Evolutionary conservation across 1,140 invertebrate species (phyloP), one percentile per base, ranked within the genome.

Genomic region (Meloidogyne hapla): DNA sequence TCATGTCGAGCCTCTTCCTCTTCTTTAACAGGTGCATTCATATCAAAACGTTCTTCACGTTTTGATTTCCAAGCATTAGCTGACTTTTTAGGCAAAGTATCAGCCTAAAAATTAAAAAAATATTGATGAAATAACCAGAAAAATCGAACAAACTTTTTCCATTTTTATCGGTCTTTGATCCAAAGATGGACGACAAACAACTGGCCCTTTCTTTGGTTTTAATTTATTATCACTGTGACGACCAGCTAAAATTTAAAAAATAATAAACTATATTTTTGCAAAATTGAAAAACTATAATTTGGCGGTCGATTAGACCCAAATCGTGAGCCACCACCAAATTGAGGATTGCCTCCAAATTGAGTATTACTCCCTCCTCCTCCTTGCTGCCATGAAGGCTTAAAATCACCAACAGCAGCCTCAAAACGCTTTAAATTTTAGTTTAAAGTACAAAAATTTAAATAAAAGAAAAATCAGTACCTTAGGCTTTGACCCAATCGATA

Each of bases 21-120:
- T 42, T 76, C 48, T 38, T 40, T 21, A 10, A 23, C 13, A 40
- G 71, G 45, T 10, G 71, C 71, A 26, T 63, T 64, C 28, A 69
- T 76, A 48, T 63, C 75, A 61, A 63, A 68, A 28, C 67, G 65
- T 62, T 62, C 75, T 71, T 76, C 75, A 25, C 68, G 62, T 26
- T 67, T 75, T 65, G 75, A 61, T 63, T 72, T 76, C 75, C 75
- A 76, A 38, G 75, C 75, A 28, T 69, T 76, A 13, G 38, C 25
- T 40, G 67, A 67, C 18, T 61, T 15, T 40, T 62, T 33, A 2
- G 61, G 75, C 48, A 69, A 40, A 10, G 56, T 10, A 56, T 56
- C 48, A 8, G 48, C 28, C 75, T 66, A 64, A 62, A 66, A 64
- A 3, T 69, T 74, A 21, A 23, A 4, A 21, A 45, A 67, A 12